Base-by-base conservation (phyloP, 2,113 vertebrate species). In the Melozone crissalis region DNA sequence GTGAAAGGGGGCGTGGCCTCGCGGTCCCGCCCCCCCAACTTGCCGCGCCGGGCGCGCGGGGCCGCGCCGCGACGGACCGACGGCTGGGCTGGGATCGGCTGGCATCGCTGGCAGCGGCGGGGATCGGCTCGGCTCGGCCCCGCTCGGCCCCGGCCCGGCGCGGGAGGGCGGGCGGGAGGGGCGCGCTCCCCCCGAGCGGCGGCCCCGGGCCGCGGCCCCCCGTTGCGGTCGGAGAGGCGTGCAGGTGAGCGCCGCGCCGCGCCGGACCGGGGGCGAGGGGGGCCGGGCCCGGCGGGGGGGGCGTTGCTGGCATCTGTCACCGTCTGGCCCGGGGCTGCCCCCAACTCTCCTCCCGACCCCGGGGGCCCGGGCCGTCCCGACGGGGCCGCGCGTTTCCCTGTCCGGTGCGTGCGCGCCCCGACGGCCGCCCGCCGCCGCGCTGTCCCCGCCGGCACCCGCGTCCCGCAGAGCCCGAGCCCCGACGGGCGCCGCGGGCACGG, bases 41-140 rank as follows among this genome's bases (percentile, higher is more conserved):
- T 90, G 87, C 87, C 92, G 71, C 63, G 71, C 75, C 61, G n/a
- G 83, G 67, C 61, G 89, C 91, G 91, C 75, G 91, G 91, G 86
- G 91, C 81, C 91, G 91, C 91, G 79, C 73, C 79, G 91, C 67
- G 91, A 78, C 91, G 86, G 86, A 89, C 55, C 91, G 80, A 89
- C 91, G 86, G 91, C 71, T 77, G 47, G 39, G 66, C 51, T 57
- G 58, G 47, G 84, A 41, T 33, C 67, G 54, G 52, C 78, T 63
- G 59, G 37, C 24, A 41, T 24, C 58, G 67, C 54, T 55, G 35
- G 51, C 80, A 35, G 22, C 68, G 33, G 41, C 26, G 15, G 44
- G 39, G 28, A 31, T 41, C 46, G 43, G 21, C 46, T 15, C 22
- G 24, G 59, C 54, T 74, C 54, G 19, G 13, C 33, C 5, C 39